A percentile compares a stretch with the other conserved stretches of the same genome.
Conservation (phyloP, 2,113 vertebrate genomes). For the Corydoras sp. region DNA sequence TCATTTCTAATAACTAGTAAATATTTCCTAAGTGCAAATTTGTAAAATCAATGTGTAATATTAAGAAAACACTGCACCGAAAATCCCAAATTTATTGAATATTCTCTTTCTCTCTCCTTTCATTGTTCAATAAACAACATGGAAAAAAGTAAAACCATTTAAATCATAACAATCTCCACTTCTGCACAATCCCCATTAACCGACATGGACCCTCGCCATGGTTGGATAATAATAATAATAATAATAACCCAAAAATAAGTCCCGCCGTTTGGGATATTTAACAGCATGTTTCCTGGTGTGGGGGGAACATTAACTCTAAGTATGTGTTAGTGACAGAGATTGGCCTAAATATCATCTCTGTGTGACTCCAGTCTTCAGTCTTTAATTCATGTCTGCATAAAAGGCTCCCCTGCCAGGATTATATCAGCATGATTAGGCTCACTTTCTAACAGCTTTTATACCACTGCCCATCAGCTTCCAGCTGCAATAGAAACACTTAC, state of each 20-base stretch:
- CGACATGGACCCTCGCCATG: constrained; percentile 62
- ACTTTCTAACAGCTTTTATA: constrained; percentile 50
- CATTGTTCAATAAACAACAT: constrained; percentile 56
- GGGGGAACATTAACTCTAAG: constrained; percentile 63
- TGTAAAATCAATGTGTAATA: too few relatives aligned
- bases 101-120: not conserved
- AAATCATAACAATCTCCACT: constrained; percentile 53
- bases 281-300: constrained; percentile 61
- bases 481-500: constrained; percentile 41
- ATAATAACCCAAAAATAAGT: constrained; percentile 53
- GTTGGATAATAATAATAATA: constrained; percentile 53
- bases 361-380: constrained; percentile 65
- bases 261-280: constrained; percentile 66
- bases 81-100: too few relatives aligned
- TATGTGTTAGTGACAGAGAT: constrained; percentile 70
- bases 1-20: too few relatives aligned
- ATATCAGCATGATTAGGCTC: constrained; percentile 68
- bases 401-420: constrained; percentile 66
- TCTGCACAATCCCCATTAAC: constrained; percentile 71
- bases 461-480: constrained; percentile 56
- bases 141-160: constrained; percentile 50
- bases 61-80: too few relatives aligned
- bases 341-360: constrained; percentile 67
- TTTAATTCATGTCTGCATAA: constrained; percentile 71
- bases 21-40: too few relatives aligned